A percentile compares a stretch with the other conserved stretches of the same genome.
Conservation (phyloP, 2,888 invertebrate genomes). For the Allolobophora icterica region DNA sequence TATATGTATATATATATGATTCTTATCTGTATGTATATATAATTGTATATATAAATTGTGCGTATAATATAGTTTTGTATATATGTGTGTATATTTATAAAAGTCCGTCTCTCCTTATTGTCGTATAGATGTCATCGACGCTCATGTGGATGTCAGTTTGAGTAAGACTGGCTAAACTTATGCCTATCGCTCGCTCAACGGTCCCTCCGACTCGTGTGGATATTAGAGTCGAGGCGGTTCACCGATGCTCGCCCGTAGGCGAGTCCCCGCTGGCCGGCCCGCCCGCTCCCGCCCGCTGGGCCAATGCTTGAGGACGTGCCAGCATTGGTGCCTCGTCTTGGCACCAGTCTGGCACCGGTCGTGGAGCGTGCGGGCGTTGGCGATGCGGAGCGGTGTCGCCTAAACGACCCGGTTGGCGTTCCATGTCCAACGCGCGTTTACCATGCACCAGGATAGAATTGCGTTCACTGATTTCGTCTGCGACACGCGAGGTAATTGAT, state of each 20-base stretch:
- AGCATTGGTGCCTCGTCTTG: not conserved
- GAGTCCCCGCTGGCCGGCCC: not conserved
- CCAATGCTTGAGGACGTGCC: not conserved
- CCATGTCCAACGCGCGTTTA: not conserved
- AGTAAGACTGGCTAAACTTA: not conserved
- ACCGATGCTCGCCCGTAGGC: not conserved
- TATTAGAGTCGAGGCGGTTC: not conserved
- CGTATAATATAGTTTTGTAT: no score
- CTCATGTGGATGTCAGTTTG: not conserved
- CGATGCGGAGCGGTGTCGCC: not conserved
- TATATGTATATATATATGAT: not conserved
- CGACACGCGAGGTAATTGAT: not conserved
- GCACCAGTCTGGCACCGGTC: conserved; percentile 4
- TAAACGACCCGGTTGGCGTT: not conserved
- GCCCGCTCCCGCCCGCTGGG: not conserved
- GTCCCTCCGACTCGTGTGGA: not conserved
- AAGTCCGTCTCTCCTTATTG: no score
- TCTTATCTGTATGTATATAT: not conserved
- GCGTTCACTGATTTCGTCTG: not conserved
- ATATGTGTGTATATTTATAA: no score
- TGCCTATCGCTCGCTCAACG: not conserved
- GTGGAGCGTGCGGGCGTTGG: not conserved
- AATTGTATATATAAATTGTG: no score
- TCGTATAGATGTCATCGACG: not conserved
- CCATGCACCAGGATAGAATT: not conserved